phyloP scores from a whole-genome alignment of 2,113 vertebrate genomes.

The Gasterosteus nipponicus region DNA sequence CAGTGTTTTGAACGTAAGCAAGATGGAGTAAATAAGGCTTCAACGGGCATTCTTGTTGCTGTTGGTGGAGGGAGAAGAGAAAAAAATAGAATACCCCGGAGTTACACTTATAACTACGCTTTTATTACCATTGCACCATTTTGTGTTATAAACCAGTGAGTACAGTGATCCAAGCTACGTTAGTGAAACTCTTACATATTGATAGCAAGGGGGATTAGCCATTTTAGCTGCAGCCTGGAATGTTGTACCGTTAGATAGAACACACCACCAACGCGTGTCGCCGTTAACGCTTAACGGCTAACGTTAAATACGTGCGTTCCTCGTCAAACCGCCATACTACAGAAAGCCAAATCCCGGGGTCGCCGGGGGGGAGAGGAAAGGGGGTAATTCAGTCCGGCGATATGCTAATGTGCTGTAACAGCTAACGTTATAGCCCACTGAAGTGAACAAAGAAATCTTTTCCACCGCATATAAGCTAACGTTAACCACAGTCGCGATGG shows the following conservation, averaged over 20 bases:
- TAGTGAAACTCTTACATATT: neutral
- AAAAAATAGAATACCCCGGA: conserved; percentile 3
- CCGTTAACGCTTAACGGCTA: neutral
- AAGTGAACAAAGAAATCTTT: conserved; percentile 82
- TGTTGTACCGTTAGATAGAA: conserved; percentile 24
- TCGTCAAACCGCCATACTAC: neutral
- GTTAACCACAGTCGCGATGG: neutral
- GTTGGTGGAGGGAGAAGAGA: neutral
- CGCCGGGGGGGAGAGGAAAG: neutral
- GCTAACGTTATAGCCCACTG: conserved; percentile 40
- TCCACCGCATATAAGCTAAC: conserved; percentile 44
- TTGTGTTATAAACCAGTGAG: neutral
- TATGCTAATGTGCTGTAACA: conserved; percentile 64
- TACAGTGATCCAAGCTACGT: neutral
- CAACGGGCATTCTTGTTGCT: neutral
- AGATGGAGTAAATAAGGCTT: neutral
- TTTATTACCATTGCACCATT: neutral
- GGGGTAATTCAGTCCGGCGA: conserved; percentile 18
- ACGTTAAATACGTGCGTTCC: neutral
- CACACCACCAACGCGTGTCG: neutral
- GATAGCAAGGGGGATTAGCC: neutral
- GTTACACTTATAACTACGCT: neutral
- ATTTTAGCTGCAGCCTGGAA: neutral
- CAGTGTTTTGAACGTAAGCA: too few species aligned
- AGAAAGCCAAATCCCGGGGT: conserved; percentile 17